Conservation (phyloP, 2,888 invertebrate genomes). For the Pardosa pseudoannulata region DNA sequence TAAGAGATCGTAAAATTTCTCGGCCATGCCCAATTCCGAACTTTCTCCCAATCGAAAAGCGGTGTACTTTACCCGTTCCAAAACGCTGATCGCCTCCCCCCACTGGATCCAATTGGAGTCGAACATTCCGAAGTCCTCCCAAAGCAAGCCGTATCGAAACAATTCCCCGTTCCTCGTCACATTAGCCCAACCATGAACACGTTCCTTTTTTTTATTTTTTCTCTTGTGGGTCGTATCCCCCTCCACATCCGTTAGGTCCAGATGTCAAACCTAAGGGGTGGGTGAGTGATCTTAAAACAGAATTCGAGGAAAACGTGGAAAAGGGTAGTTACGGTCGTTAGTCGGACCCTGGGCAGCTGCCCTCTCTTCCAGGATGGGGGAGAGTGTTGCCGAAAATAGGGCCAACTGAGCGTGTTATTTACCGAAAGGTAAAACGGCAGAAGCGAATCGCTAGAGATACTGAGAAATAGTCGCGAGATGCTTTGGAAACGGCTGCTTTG, state of each 20-base stretch:
- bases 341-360: conserved; percentile 5
- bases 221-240: too few species aligned
- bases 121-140: neutral
- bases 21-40: too few species aligned
- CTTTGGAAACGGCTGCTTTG: too few species aligned
- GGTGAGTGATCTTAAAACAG: neutral
- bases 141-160: neutral
- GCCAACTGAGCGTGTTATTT: neutral
- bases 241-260: neutral
- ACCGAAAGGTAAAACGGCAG: neutral
- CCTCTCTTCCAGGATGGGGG: neutral
- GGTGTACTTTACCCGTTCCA: too few species aligned
- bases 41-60: too few species aligned
- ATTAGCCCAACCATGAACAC: conserved; percentile 1
- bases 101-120: too few species aligned
- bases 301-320: conserved; percentile 1
- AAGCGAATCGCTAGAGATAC: neutral
- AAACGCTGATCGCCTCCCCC: too few species aligned
- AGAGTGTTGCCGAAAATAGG: neutral
- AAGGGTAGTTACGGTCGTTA: conserved; percentile 9
- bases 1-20: too few species aligned
- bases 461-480: neutral
- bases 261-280: neutral
- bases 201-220: neutral
- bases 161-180: neutral